Base-by-base conservation (phyloP, 2,888 invertebrate genomes). In the Xestia c-nigrum region DNA sequence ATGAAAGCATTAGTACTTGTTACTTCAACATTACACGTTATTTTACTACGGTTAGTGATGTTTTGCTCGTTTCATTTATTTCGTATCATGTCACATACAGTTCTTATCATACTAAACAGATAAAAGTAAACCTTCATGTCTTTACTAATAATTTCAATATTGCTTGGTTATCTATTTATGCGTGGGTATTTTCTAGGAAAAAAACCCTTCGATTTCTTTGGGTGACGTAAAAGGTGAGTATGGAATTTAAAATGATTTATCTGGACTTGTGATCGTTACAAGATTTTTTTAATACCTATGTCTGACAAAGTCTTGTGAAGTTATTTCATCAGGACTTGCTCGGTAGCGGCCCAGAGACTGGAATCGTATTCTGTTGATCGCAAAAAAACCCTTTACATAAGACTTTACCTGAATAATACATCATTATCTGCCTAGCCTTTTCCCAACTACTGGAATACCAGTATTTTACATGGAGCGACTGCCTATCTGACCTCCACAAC, bases 1-100 rank as follows among this genome's bases (percentile, higher is more conserved):
- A 74, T 72, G 61, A 43, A 79, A 76, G 76, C 71, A 70, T 81
- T 72, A 83, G 31, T 63, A 47, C 61, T 38, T 50, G 63, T 50
- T 43, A 50, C 46, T 47, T 55, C 52, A 57, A 40, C 70, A 52
- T 73, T 72, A 65, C 40, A 3, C 4, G 47, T 52, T 67, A 66
- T 63, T 75, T 70, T 52, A 21, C 55, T 12, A 3, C 64, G 55
- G 43, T 71, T 65, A 72, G 64, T 57, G 38, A 47, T 77, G 64
- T 52, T 70, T 69, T 43, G 31, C 65, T 52, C 46, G 61, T 81
- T 65, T 72, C 0, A 38, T 47, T 9, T 65, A 70, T 59, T 81
- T 74, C 66, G 47, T 55, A 50, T 61, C 72, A 71, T 69, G 61
- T 57, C 46, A 5, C 43, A 50, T 55, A 16, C 5, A 75, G 59